These are phyloP conservation scores for Trissoscelio sp. DNA, from an alignment of 2,888 invertebrate species.

Conservation along the genomic window DNA sequence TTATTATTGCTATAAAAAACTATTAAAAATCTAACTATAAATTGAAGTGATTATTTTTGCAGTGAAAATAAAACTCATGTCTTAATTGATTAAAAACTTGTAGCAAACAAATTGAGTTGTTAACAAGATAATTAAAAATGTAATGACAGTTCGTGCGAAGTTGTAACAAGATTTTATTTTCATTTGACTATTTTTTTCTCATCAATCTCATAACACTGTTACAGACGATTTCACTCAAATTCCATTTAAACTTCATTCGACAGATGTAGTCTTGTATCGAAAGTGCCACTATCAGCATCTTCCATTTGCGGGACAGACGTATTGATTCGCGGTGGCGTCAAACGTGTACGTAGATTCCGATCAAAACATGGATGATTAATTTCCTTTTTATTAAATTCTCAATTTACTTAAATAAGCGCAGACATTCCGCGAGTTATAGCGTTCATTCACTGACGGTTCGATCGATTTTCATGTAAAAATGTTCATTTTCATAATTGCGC, in stretches of 20 bases:
- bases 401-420: slow-evolving; percentile 2
- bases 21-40: too few species aligned
- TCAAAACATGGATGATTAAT: slow-evolving; percentile 50
- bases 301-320: slow-evolving; percentile 64
- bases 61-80: neutral
- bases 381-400: slow-evolving; percentile 22
- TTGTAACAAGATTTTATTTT: slow-evolving; percentile 11
- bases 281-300: slow-evolving; percentile 67
- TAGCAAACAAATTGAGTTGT: neutral
- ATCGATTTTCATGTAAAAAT: neutral
- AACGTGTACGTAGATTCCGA: slow-evolving; percentile 45
- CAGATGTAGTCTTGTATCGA: slow-evolving; percentile 62
- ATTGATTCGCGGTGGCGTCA: slow-evolving; percentile 62
- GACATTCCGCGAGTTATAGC: neutral
- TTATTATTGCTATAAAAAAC: too few species aligned
- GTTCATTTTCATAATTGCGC: neutral
- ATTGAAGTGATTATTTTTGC: too few species aligned
- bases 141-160: slow-evolving; percentile 3
- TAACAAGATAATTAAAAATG: neutral
- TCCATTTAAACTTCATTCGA: slow-evolving; percentile 65
- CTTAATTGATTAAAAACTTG: neutral
- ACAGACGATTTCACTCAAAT: slow-evolving; percentile 64
- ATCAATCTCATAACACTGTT: slow-evolving; percentile 48
- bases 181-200: slow-evolving; percentile 32
- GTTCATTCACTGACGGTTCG: neutral